A percentile compares a stretch with the other conserved stretches of the same genome.
Evolutionary conservation across 2,888 invertebrate genomes (phyloP).

Genomic region (Meiosimyza decipiens): DNA sequence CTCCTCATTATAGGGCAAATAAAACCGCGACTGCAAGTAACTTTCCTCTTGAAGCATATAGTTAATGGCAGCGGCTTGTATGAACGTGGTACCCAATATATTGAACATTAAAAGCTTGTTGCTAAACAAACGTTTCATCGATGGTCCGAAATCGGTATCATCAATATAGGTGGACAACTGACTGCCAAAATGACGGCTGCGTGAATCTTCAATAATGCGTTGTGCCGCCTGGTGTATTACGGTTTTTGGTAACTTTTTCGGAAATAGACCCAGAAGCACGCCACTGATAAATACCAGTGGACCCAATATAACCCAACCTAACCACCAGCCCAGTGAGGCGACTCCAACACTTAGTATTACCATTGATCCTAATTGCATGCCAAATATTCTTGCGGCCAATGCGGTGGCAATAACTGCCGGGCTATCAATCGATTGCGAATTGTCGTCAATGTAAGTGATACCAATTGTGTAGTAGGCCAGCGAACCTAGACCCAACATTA

Average conservation of each 20-base stretch:
- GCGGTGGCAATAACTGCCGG: constrained; percentile 67
- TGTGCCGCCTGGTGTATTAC: constrained; percentile 71
- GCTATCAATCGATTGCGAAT: constrained; percentile 69
- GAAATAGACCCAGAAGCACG: constrained; percentile 70
- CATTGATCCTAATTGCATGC: constrained; percentile 64
- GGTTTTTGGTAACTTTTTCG: constrained; percentile 69
- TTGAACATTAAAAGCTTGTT: constrained; percentile 71
- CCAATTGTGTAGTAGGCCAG: constrained; percentile 71
- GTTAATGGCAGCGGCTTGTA: constrained; percentile 70
- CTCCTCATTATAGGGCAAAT: constrained; percentile 68
- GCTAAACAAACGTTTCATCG: constrained; percentile 68
- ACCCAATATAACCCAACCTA: constrained; percentile 70
- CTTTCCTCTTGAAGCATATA: constrained; percentile 70
- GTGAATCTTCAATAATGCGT: constrained; percentile 68
- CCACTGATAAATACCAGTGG: constrained; percentile 68
- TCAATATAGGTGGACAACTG: constrained; percentile 61
- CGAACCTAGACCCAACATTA: constrained; percentile 67
- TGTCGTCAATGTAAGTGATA: constrained; percentile 73
- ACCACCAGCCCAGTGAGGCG: constrained; percentile 64
- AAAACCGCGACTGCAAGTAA: constrained; percentile 72
- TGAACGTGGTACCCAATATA: constrained; percentile 68
- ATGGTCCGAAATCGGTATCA: constrained; percentile 67
- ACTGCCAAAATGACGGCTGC: constrained; percentile 54
- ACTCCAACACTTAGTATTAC: constrained; percentile 60
- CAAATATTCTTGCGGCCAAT: constrained; percentile 60